Evolutionary conservation across 2,113 vertebrate species (phyloP), one percentile per base, ranked within the genome.

Genomic region (Pangasianodon gigas): DNA sequence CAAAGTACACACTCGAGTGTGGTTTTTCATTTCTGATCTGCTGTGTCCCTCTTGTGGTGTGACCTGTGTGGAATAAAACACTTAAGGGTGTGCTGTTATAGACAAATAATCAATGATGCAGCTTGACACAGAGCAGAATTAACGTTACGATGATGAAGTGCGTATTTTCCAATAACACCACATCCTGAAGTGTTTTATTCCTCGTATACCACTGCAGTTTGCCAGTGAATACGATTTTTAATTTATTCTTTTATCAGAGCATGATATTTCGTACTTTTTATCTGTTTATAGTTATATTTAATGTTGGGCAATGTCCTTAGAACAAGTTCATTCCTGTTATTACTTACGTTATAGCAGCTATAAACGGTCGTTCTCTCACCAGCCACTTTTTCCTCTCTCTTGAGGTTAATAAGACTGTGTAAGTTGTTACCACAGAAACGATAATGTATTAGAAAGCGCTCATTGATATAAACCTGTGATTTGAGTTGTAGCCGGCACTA

Each of bases 11-110:
- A 18, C 79, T 10, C 0, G 44, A 79, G 24, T 29, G 10, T 3
- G 1, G 71, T n/a, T 32, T 37, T 4, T 24, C 19, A 84, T 1
- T 32, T 37, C 16, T 54, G 48, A 44, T 41, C 60, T 26, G 10
- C 60, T 69, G 19, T 32, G 62, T 84, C 79, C 62, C 87, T 54
- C 87, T 88, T 48, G 77, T 54, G 87, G 74, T 51, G 56, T 19
- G 46, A 60, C 1, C 21, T 41, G 11, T 46, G n/a, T 54, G 79
- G 48, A 16, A 56, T 54, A 37, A 54, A 18, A 10, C n/a, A 52
- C 13, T 32, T n/a, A 52, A 13, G 1, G 48, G 14, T 29, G 51
- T 82, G 51, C 18, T 54, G 29, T 32, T 19, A n/a, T 82, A 32
- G n/a, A 21, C 37, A 19, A 37, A 21, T 21, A 10, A 82, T 37